Percentiles rank a stretch among this genome's conserved stretches.
These are phyloP conservation scores for Tachina fera DNA, from an alignment of 2,888 invertebrate genomes.

Conservation along the genomic window DNA sequence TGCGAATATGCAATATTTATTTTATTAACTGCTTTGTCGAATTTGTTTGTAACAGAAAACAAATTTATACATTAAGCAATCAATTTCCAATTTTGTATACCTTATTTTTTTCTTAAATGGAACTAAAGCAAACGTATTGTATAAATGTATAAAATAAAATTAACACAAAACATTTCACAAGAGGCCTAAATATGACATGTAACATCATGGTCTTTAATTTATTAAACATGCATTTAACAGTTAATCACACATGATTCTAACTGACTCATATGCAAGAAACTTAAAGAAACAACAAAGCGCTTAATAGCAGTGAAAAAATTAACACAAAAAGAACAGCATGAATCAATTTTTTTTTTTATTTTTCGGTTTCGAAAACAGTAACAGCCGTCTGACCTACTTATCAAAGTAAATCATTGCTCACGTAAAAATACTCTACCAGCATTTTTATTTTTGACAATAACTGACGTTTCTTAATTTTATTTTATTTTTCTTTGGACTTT, in stretches of 20 bases:
- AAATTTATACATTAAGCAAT: too few relatives aligned
- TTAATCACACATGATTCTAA: conserved; percentile 65
- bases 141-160: not conserved
- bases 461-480: conserved; percentile 24
- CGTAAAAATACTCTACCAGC: conserved; percentile 47
- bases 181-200: conserved; percentile 63
- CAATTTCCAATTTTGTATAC: not conserved
- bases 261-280: conserved; percentile 52
- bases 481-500: conserved; percentile 3
- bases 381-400: conserved; percentile 71
- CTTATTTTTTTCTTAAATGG: not conserved
- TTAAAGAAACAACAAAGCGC: conserved; percentile 6
- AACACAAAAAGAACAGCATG: conserved; percentile 48
- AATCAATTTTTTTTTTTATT: conserved; percentile 68
- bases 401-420: conserved; percentile 69
- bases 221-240: conserved; percentile 67
- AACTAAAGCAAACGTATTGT: not conserved
- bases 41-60: too few relatives aligned
- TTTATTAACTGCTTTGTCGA: too few relatives aligned
- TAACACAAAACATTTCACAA: not conserved
- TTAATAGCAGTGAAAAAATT: conserved; percentile 37
- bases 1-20: too few relatives aligned
- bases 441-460: conserved; percentile 62
- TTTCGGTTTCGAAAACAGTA: conserved; percentile 66
- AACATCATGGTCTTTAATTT: conserved; percentile 67